phyloP scores from a whole-genome alignment of 2,888 invertebrate species.

The Hyles lineata region DNA sequence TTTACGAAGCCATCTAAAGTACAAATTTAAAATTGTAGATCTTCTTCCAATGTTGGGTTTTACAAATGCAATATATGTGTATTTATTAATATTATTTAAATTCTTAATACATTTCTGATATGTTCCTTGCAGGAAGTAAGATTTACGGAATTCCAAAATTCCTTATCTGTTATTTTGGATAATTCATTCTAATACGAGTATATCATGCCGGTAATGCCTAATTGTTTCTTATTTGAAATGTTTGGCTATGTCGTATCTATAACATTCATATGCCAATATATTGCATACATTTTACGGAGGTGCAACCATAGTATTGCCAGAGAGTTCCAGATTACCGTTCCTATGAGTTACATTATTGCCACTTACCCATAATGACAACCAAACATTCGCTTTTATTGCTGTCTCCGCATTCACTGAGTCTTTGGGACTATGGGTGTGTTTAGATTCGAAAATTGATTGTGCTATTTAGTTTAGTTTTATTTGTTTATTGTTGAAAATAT shows the following conservation, averaged over 20 bases:
- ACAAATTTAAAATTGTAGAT: too few relatives aligned
- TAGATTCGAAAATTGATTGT: background rate
- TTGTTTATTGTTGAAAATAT: background rate
- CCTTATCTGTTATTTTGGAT: too few relatives aligned
- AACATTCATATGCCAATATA: background rate
- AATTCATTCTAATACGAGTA: too few relatives aligned
- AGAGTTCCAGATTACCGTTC: constrained; percentile 28
- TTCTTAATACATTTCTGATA: too few relatives aligned
- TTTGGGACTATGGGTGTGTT: background rate
- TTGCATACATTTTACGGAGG: constrained; percentile 6
- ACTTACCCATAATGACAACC: constrained; percentile 26
- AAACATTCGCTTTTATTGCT: constrained; percentile 24
- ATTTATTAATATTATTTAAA: too few relatives aligned
- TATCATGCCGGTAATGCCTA: too few relatives aligned
- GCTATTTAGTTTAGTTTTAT: background rate
- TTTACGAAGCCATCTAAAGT: too few relatives aligned
- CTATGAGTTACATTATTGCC: constrained; percentile 26
- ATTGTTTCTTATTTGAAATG: too few relatives aligned
- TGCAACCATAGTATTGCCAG: constrained; percentile 20
- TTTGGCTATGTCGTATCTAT: background rate
- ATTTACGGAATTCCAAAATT: too few relatives aligned
- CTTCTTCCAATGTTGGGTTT: too few relatives aligned
- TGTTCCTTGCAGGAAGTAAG: too few relatives aligned
- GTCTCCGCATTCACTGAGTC: constrained; percentile 12
- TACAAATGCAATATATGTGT: too few relatives aligned